Evolutionary conservation across 2,888 invertebrate genomes (phyloP).

Genomic region (Erebia aethiops): DNA sequence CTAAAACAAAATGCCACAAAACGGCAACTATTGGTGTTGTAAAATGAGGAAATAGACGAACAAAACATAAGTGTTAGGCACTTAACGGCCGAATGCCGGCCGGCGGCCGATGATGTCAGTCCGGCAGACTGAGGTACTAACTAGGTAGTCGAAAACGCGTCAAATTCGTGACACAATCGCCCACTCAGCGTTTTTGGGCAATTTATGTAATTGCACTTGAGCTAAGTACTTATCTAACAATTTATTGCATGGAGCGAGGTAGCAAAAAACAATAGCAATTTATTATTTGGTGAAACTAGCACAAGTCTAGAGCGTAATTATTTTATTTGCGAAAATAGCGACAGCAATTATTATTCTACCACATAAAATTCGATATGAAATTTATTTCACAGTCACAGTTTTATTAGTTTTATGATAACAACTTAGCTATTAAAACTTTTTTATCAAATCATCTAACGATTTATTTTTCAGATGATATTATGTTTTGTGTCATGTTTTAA

Average conservation of each 20-base stretch:
- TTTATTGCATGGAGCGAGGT: slow-evolving; percentile 8
- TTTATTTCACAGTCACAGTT: not conserved
- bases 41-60: slow-evolving; percentile 29
- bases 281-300: not conserved
- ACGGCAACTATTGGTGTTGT: slow-evolving; percentile 4
- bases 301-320: not conserved
- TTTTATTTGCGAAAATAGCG: slow-evolving; percentile 5
- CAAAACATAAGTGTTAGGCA: slow-evolving; percentile 29
- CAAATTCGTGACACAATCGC: slow-evolving; percentile 44
- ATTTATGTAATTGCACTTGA: slow-evolving; percentile 31
- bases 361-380: not conserved
- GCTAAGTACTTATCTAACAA: slow-evolving; percentile 5
- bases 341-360: not conserved
- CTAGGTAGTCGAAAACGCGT: slow-evolving; percentile 44
- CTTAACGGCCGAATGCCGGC: slow-evolving; percentile 37
- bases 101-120: slow-evolving; percentile 57
- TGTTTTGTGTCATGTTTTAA: too few species aligned
- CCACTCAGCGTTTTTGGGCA: slow-evolving; percentile 24
- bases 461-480: too few species aligned
- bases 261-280: slow-evolving; percentile 12
- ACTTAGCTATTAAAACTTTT: too few species aligned
- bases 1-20: slow-evolving; percentile 7
- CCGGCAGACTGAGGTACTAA: slow-evolving; percentile 52
- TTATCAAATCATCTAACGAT: too few species aligned
- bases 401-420: not conserved